These are phyloP conservation scores for Dolichomitus sp. DNA, from an alignment of 2,888 invertebrate species.

Conservation along the genomic window DNA sequence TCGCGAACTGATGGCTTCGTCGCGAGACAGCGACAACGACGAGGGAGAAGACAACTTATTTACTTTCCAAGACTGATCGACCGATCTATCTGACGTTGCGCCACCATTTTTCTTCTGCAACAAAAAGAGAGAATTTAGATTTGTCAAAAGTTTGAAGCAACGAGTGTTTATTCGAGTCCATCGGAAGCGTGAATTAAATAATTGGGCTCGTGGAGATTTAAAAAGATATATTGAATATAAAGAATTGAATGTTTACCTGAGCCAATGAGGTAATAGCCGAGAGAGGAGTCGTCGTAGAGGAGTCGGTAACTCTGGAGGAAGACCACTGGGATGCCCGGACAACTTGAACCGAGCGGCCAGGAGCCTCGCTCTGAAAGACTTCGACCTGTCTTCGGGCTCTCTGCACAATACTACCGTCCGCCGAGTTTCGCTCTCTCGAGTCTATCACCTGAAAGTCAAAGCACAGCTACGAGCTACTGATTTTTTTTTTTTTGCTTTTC, in stretches of 20 bases:
- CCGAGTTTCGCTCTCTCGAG: slow-evolving; percentile 87
- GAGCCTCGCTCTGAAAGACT: slow-evolving; percentile 78
- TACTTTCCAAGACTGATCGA: not conserved
- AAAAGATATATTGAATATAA: not conserved
- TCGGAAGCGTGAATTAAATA: no score
- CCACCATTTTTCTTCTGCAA: slow-evolving; percentile 21
- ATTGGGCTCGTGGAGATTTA: no score
- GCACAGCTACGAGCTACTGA: not conserved
- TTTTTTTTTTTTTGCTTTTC: not conserved
- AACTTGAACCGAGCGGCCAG: slow-evolving; percentile 76
- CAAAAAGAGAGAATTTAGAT: no score
- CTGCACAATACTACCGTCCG: slow-evolving; percentile 87
- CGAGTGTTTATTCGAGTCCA: no score
- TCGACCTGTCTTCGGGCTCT: slow-evolving; percentile 78
- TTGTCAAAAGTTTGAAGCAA: no score
- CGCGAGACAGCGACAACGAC: slow-evolving; percentile 11
- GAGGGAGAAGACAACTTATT: slow-evolving; percentile 11
- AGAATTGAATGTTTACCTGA: slow-evolving; percentile 7
- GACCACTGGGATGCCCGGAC: slow-evolving; percentile 79
- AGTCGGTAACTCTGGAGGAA: slow-evolving; percentile 77
- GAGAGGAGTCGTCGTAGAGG: slow-evolving; percentile 54
- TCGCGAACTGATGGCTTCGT: slow-evolving; percentile 61
- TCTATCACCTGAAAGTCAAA: slow-evolving; percentile 86
- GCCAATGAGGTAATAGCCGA: slow-evolving; percentile 6
- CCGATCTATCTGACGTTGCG: not conserved